Conservation (phyloP, 2,888 invertebrate genomes). For the Yponomeuta cagnagella region DNA sequence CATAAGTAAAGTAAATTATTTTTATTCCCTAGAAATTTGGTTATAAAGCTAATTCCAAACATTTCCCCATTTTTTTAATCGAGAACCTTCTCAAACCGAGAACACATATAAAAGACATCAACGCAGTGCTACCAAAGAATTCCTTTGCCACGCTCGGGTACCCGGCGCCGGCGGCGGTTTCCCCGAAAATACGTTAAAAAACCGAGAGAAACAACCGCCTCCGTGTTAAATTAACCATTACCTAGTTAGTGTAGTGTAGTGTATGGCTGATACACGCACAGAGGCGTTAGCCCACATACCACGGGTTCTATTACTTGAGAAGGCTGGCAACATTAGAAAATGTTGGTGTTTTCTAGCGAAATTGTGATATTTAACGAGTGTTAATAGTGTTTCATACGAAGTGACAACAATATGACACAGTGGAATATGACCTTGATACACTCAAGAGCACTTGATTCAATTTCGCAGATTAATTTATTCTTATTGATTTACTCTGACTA, state of each 20-base stretch:
- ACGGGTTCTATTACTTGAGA: not conserved
- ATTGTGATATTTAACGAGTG: not conserved
- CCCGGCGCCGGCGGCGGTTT: not conserved
- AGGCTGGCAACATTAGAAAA: not conserved
- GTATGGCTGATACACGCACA: not conserved
- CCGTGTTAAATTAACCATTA: slow-evolving; percentile 7
- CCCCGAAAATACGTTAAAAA: slow-evolving; percentile 8
- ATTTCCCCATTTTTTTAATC: not conserved
- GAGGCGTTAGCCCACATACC: slow-evolving; percentile 8
- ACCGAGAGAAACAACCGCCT: slow-evolving; percentile 1
- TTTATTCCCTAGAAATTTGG: not conserved
- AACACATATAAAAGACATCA: slow-evolving; percentile 13
- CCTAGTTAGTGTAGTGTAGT: not conserved
- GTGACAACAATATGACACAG: not conserved
- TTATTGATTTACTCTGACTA: not conserved
- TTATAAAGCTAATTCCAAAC: not conserved
- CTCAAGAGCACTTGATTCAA: not conserved
- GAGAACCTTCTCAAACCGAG: not conserved
- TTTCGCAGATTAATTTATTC: not conserved
- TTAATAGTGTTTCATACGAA: not conserved
- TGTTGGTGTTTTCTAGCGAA: not conserved
- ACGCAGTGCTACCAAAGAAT: slow-evolving; percentile 2
- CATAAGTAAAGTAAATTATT: not conserved
- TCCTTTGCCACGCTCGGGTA: not conserved
- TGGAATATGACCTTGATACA: not conserved